Evolutionary conservation across 2,113 vertebrate species (phyloP).

Genomic region (Paramisgurnus dabryanus): DNA sequence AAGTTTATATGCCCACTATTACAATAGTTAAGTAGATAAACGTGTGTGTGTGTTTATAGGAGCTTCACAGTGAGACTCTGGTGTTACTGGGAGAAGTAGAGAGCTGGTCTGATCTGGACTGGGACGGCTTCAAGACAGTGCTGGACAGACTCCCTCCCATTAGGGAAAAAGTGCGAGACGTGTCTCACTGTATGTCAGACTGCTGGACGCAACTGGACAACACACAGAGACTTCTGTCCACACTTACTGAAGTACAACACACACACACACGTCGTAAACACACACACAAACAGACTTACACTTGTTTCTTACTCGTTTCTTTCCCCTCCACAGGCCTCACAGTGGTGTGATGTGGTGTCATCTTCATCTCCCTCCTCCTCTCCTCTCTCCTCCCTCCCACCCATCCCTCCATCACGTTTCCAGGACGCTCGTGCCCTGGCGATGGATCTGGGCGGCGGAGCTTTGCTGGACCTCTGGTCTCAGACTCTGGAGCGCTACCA

Average conservation of each 20-base stretch:
- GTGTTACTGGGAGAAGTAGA: conserved; percentile 69
- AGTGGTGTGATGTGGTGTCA: conserved; percentile 80
- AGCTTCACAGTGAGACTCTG: conserved; percentile 73
- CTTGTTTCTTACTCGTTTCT: too few species aligned
- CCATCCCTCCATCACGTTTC: conserved; percentile 80
- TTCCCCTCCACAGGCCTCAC: conserved; percentile 72
- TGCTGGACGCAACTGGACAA: conserved; percentile 81
- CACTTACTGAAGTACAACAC: conserved; percentile 74
- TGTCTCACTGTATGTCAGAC: conserved; percentile 80
- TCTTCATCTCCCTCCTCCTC: conserved; percentile 61
- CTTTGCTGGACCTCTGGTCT: conserved; percentile 77
- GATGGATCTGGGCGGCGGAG: conserved; percentile 79
- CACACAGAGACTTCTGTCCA: conserved; percentile 81
- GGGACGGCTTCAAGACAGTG: conserved; percentile 67
- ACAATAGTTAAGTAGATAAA: not conserved
- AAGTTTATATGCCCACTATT: not conserved
- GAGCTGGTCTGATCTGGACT: conserved; percentile 74
- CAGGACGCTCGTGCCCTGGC: conserved; percentile 83
- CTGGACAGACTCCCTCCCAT: conserved; percentile 74
- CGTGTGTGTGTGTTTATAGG: conserved; percentile 57
- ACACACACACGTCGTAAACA: not conserved
- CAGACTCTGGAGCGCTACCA: conserved; percentile 79
- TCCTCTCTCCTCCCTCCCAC: conserved; percentile 71
- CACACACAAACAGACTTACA: too few species aligned
- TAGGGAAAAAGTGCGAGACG: conserved; percentile 73